A percentile compares a stretch with the other conserved stretches of the same genome.
phyloP scores from a whole-genome alignment of 2,797 vertebrate genomes.

The Anabacerthia variegaticeps region DNA sequence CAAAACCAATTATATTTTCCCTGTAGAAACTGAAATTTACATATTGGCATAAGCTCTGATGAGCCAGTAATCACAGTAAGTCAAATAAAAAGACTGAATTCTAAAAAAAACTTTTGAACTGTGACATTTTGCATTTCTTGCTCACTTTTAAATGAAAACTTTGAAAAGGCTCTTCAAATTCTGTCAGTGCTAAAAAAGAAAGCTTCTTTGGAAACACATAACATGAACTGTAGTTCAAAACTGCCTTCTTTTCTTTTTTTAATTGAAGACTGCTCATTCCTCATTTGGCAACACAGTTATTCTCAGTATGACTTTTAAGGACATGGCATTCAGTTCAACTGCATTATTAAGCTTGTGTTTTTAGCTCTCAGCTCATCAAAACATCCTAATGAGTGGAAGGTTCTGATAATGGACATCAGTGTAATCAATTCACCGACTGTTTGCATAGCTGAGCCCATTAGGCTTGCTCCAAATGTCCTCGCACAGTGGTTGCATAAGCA shows the following conservation, averaged over 20 bases:
- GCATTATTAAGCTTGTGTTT: not conserved
- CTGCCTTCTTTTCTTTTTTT: not conserved
- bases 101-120: not conserved
- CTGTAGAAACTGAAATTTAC: not conserved
- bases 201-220: not conserved
- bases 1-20: not conserved
- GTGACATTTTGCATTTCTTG: not conserved
- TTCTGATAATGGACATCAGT: not conserved
- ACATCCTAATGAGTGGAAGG: slow-evolving; percentile 30
- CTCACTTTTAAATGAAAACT: not conserved
- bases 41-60: not conserved
- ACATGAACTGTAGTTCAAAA: not conserved
- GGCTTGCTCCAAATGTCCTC: not conserved
- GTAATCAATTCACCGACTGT: slow-evolving; percentile 13
- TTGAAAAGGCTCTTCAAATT: not conserved
- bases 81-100: not conserved
- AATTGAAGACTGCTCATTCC: not conserved
- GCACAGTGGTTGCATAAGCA: not conserved
- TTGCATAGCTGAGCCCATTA: slow-evolving; percentile 31
- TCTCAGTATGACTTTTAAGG: slow-evolving; percentile 19
- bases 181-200: not conserved
- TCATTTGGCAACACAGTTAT: not conserved
- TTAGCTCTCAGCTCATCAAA: not conserved
- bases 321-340: not conserved
- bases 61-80: not conserved